Percentiles rank a stretch among this genome's conserved stretches.
phyloP scores from a whole-genome alignment of 2,888 invertebrate species.

The Patella ulyssiponensis region DNA sequence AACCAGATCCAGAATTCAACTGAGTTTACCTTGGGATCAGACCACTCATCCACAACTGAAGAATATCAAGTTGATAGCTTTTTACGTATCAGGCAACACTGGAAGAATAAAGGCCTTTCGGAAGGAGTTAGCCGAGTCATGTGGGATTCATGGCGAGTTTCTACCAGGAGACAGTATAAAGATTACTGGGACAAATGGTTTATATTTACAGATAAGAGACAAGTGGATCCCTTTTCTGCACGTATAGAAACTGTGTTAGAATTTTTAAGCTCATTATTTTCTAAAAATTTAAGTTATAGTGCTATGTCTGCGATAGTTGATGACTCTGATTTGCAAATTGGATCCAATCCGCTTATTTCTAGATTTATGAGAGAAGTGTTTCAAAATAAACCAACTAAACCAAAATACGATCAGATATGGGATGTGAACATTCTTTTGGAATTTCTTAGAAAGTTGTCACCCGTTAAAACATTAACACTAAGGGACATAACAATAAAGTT shows the following conservation, averaged over 20 bases:
- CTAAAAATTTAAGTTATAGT: conserved; percentile 29
- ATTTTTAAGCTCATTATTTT: conserved; percentile 25
- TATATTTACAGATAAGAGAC: conserved; percentile 28
- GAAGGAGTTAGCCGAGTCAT: too few species aligned
- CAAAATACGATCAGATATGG: conserved; percentile 38
- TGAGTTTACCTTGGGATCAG: conserved; percentile 22
- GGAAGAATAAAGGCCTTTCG: conserved; percentile 26
- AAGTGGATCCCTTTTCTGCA: conserved; percentile 34
- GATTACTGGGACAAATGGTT: conserved; percentile 31
- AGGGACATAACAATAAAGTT: too few species aligned
- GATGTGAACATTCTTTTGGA: conserved; percentile 32
- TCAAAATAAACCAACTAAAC: conserved; percentile 28
- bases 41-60: conserved; percentile 14
- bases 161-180: conserved; percentile 32
- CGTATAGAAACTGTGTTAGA: conserved; percentile 25
- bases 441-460: conserved; percentile 26
- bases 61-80: conserved; percentile 33
- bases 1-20: conserved; percentile 11
- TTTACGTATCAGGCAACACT: conserved; percentile 32
- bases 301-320: too few species aligned
- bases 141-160: conserved; percentile 33
- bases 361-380: conserved; percentile 42
- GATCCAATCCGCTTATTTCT: conserved; percentile 23
- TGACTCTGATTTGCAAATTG: too few species aligned
- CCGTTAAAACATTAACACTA: conserved; percentile 26